Percentiles rank a stretch among this genome's conserved stretches.
These are phyloP conservation scores for Lycocerus yunnanus DNA, from an alignment of 2,888 invertebrate species.

Conservation along the genomic window DNA sequence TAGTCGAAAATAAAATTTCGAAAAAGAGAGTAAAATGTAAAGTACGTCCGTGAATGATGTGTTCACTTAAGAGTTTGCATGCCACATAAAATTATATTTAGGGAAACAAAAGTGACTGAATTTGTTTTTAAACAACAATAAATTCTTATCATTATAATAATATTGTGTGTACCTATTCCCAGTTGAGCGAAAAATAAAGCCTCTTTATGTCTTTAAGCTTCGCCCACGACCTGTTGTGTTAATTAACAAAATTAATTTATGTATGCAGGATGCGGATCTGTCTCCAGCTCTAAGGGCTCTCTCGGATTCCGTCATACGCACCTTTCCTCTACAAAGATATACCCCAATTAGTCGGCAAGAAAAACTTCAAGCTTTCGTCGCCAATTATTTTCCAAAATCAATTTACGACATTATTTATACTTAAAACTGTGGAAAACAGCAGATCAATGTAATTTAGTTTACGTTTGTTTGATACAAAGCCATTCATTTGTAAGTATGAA, in stretches of 20 bases:
- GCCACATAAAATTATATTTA: not conserved
- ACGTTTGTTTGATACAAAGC: not conserved
- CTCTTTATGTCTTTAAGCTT: conserved; percentile 8
- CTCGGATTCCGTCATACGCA: conserved; percentile 77
- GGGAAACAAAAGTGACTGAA: not conserved
- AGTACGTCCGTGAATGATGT: not conserved
- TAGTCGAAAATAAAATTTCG: not conserved
- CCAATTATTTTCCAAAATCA: conserved; percentile 80
- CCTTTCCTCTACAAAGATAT: conserved; percentile 83
- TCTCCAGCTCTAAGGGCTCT: conserved; percentile 76
- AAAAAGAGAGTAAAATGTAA: not conserved
- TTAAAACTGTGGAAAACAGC: conserved; percentile 31
- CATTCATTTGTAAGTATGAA: not conserved
- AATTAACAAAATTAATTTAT: conserved; percentile 26
- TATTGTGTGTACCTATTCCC: conserved; percentile 4
- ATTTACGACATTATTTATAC: conserved; percentile 79
- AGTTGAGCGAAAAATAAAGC: conserved; percentile 18
- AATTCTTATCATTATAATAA: conserved; percentile 18
- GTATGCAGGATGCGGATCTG: conserved; percentile 71
- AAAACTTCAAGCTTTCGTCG: conserved; percentile 77
- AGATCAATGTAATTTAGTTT: not conserved
- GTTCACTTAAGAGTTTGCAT: not conserved
- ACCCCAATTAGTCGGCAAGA: conserved; percentile 80
- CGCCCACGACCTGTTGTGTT: conserved; percentile 17
- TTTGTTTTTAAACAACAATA: conserved; percentile 2